phyloP scores from a whole-genome alignment of 2,797 vertebrate species.

The Anguilla obscura region DNA sequence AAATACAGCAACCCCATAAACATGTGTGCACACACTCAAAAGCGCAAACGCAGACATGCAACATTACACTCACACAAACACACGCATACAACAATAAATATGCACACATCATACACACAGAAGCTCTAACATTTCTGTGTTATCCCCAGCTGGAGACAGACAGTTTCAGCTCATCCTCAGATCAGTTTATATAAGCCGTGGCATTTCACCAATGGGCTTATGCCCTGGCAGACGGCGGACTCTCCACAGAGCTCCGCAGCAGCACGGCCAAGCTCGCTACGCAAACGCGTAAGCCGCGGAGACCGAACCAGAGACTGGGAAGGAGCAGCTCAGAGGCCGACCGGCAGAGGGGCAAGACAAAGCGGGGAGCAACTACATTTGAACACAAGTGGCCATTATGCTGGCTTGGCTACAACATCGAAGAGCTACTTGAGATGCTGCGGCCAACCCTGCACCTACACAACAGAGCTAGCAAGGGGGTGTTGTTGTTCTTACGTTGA shows the following conservation, averaged over 20 bases:
- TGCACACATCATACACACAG: not conserved
- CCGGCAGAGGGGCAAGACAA: conserved; percentile 14
- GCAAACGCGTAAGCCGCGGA: not conserved
- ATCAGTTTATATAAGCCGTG: not conserved
- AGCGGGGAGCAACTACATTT: conserved; percentile 27
- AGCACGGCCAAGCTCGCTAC: not conserved
- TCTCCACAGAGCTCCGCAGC: not conserved
- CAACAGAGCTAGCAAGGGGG: not conserved
- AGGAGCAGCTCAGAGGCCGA: not conserved
- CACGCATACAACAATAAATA: not conserved
- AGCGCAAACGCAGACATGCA: not conserved
- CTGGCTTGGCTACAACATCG: conserved; percentile 31
- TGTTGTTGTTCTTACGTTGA: not conserved
- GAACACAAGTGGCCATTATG: conserved; percentile 35
- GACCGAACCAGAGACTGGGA: not conserved
- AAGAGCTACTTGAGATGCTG: conserved; percentile 27
- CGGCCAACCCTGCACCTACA: conserved; percentile 4
- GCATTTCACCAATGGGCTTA: not conserved
- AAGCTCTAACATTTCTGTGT: not conserved
- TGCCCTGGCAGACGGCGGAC: not conserved
- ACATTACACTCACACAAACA: not conserved
- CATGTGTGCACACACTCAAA: not conserved
- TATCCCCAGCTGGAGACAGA: not conserved
- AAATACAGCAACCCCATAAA: not conserved
- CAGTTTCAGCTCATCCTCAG: not conserved